These are phyloP conservation scores for Planiliza haematocheilus DNA, from an alignment of 2,113 vertebrate genomes.

Conservation along the genomic window DNA sequence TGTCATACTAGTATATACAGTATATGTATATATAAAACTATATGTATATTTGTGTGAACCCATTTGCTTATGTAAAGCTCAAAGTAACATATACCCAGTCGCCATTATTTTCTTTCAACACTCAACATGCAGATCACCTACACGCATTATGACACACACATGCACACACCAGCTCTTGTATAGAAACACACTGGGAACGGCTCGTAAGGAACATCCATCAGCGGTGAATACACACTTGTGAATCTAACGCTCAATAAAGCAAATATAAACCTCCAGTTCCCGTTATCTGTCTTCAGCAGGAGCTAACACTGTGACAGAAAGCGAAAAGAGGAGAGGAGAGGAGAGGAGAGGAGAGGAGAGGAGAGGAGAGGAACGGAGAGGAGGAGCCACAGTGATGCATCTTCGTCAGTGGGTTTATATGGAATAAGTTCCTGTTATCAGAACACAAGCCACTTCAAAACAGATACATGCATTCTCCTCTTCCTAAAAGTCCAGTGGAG, in stretches of 20 bases:
- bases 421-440: constrained; percentile 9
- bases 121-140: constrained; percentile 45
- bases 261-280: constrained; percentile 74
- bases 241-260: constrained; percentile 78
- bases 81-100: constrained; percentile 38
- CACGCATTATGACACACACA: constrained; percentile 39
- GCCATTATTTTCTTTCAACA: constrained; percentile 51
- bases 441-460: constrained; percentile 5
- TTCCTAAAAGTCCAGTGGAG: not conserved
- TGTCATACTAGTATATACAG: too few species aligned
- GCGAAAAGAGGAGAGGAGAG: not conserved
- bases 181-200: constrained; percentile 40
- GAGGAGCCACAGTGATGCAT: not conserved
- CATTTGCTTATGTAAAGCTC: constrained; percentile 47
- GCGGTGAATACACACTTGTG: constrained; percentile 67
- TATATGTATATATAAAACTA: not conserved
- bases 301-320: constrained; percentile 61
- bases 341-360: constrained; percentile 10
- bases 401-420: not conserved
- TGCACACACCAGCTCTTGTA: constrained; percentile 9
- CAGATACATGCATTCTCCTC: constrained; percentile 2
- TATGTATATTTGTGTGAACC: constrained; percentile 24
- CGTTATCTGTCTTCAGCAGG: constrained; percentile 78
- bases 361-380: not conserved
- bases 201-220: constrained; percentile 72